Base-by-base conservation (phyloP, 64 coral and sea anemone species). In the Stichodactyla mertensii region DNA sequence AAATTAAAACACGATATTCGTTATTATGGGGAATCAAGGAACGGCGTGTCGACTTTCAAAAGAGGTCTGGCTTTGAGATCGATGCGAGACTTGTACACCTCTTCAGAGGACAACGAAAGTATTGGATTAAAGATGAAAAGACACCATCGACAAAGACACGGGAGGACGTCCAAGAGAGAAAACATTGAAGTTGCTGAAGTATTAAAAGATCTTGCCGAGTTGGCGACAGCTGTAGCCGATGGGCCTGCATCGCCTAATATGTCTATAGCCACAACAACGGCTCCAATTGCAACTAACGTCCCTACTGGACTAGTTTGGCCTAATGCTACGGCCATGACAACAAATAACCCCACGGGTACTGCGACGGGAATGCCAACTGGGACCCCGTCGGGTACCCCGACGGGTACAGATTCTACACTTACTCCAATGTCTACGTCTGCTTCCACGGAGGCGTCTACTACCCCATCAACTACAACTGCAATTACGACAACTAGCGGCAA, bases 141-240 rank as follows among this genome's bases (percentile, higher is more conserved):
- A 5, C 55, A 64, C 15, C 56, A 22, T 52, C 60, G 61, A 23
- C 16, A n/a, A 28, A 52, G 16, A 18, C 80, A 55, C 5, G 80
- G 16, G 5, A 82, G 14, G 55, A 55, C 52, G 51, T 61, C 55
- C 14, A 85, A 85, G 52, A 57, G 83, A 59, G 55, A 85, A 85
- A 85, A 85, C 22, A 85, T 85, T 23, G 83, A 85, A 85, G 83
- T 85, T 58, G 56, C 83, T 36, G 83, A 85, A 23, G 83, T 85
- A 15, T 61, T 85, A 55, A 59, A 85, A 55, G 83, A 85, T 85
- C 54, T 85, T 20, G 83, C 83, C 2, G 83, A 85, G 56, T 22
- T 85, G 7, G 83, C 83, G 61, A 85, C 55, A 16, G 83, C 83
- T n/a, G 83, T 64, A 16, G 16, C 83, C 13, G 83, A 85, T 20